phyloP scores from a whole-genome alignment of 2,113 vertebrate genomes.

The Peromyscus maniculatus region DNA sequence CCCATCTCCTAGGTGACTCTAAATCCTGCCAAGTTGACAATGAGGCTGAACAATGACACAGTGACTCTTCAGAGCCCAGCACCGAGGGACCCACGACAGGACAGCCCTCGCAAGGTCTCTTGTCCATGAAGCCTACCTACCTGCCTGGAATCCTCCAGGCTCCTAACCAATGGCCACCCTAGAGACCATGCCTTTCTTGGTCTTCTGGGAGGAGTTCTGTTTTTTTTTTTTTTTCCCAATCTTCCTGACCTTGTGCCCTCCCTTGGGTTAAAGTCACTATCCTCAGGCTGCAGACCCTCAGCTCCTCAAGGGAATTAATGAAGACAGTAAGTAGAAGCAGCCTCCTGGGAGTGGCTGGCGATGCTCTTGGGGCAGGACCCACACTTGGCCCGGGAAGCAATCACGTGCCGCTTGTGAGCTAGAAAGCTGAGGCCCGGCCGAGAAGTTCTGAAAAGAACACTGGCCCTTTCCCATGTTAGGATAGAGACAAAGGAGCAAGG shows the following conservation, averaged over 20 bases:
- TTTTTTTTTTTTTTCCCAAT: not conserved
- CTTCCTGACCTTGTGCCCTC: not conserved
- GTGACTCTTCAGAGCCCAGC: accelerated
- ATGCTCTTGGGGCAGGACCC: not conserved
- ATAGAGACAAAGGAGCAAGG: not conserved
- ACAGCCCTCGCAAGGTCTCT: accelerated
- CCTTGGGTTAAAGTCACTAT: not conserved
- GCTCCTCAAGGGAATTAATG: not conserved
- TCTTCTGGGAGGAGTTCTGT: not conserved
- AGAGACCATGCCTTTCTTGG: not conserved
- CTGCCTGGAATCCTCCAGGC: not conserved
- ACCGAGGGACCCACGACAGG: not conserved
- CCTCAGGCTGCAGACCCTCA: not conserved
- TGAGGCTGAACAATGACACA: not conserved
- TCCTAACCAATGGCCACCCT: accelerated
- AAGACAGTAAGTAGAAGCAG: accelerated
- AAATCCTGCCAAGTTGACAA: not conserved
- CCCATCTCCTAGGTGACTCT: not conserved
- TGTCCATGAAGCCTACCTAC: accelerated
- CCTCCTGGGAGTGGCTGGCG: not conserved
- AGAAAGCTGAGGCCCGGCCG: not conserved
- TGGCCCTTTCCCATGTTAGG: not conserved
- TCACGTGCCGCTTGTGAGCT: not conserved
- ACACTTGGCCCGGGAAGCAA: not conserved
- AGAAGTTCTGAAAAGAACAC: not conserved